Evolutionary conservation across 2,797 vertebrate species (phyloP).

Genomic region (Hirundo rustica): DNA sequence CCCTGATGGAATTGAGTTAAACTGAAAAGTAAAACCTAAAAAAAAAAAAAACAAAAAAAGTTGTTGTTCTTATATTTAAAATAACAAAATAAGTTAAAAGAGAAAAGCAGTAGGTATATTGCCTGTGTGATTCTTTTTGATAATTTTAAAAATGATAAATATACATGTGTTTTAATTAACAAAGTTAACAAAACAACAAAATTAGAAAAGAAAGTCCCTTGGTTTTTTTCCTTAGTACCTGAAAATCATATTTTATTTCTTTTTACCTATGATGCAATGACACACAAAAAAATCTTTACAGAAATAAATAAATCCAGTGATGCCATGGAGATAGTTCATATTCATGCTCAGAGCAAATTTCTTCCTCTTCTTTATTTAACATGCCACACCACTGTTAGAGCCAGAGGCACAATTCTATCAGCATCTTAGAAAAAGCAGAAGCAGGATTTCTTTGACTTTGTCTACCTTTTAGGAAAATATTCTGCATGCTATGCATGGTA

Average conservation of each 20-base stretch:
- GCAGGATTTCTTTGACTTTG: not conserved
- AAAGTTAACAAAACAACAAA: not conserved
- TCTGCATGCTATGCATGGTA: not conserved
- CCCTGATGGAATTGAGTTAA: not conserved
- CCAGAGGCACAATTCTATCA: not conserved
- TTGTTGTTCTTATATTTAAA: not conserved
- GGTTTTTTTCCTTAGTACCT: not conserved
- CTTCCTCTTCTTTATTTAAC: not conserved
- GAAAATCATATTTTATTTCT: not conserved
- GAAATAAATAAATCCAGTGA: not conserved
- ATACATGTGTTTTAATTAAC: not conserved
- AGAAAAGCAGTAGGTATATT: not conserved
- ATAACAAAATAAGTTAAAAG: not conserved
- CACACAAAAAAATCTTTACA: not conserved
- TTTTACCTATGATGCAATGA: not conserved
- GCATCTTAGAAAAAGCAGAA: not conserved
- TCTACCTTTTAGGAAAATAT: constrained; percentile 7
- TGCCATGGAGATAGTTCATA: not conserved
- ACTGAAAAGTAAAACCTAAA: not conserved
- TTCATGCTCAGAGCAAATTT: not conserved
- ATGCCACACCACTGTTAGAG: not conserved
- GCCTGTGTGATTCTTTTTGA: not conserved
- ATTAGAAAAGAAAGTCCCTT: not conserved
- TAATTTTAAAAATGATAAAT: not conserved
- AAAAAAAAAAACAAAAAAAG: not conserved